Percentiles rank a stretch among this genome's conserved stretches.
Evolutionary conservation across 2,113 vertebrate species (phyloP).

Genomic region (Salvator merianae): DNA sequence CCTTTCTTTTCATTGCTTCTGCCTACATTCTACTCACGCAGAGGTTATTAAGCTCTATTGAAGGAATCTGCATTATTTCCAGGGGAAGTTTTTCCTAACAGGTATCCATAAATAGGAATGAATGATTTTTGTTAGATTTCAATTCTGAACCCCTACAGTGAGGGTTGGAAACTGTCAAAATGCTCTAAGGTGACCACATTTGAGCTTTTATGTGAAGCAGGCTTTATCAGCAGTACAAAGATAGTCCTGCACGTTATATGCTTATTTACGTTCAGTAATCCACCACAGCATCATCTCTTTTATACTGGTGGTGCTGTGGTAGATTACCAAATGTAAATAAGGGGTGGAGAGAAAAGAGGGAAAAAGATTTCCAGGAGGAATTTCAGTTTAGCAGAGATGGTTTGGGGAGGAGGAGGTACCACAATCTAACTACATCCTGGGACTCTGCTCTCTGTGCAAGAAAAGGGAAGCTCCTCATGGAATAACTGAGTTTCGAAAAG

Average conservation of each 20-base stretch:
- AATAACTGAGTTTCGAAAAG: conserved; percentile 43
- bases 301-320: conserved; percentile 54
- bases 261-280: conserved; percentile 59
- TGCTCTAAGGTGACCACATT: conserved; percentile 28
- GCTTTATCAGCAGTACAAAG: conserved; percentile 23
- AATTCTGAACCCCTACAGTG: background rate
- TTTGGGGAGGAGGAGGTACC: conserved; percentile 39
- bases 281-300: conserved; percentile 63
- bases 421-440: conserved; percentile 23
- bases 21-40: background rate
- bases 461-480: conserved; percentile 32
- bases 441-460: conserved; percentile 28
- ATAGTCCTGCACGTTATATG: conserved; percentile 44
- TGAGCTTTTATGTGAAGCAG: conserved; percentile 37
- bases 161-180: background rate
- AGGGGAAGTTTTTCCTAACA: conserved; percentile 1
- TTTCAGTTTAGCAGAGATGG: conserved; percentile 43
- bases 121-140: background rate
- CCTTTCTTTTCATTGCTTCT: background rate
- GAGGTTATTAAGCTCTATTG: background rate
- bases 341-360: background rate
- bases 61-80: conserved; percentile 21
- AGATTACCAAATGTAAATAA: background rate
- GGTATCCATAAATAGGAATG: background rate
- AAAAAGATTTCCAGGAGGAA: background rate